Base-by-base conservation (phyloP, 2,888 invertebrate genomes). In the Adela reaumurella region DNA sequence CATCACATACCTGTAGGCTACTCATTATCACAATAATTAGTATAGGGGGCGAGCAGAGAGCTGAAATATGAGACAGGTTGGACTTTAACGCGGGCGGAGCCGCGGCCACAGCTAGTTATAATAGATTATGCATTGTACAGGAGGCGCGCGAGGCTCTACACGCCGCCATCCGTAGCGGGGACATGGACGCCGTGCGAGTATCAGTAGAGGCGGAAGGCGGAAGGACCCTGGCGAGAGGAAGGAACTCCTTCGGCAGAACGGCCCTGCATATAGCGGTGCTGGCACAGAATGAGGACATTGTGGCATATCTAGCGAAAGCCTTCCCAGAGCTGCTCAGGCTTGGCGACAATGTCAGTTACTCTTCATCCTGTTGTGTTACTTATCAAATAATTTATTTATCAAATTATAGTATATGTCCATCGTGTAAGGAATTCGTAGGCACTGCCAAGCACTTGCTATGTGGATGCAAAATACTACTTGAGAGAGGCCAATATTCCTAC, bases 251-350 rank as follows among this genome's bases (percentile, higher is more conserved):
- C 64, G 89, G 92, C 5, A 82, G 93, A 51, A 89, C 88, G 49
- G 83, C 93, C 0, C 74, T 97, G 17, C 97, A 97, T 63, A 85
- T 94, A 47, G 94, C 94, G 0, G 90, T 95, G 14, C 72, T 96
- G 11, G 87, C 88, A 50, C 91, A 94, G 59, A 86, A 90, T 49
- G 88, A 89, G 55, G 89, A 92, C 50, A 83, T 94, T 19, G 91
- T 92, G 0, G 86, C 88, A 52, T 88, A 86, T 60, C 74, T 97
- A 49, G 88, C 88, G 0, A 83, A 84, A 52, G 80, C 81, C 28
- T 90, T 85, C 63, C 87, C 90, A 0, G 88, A 90, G 55, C 83
- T 90, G 0, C 67, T 94, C 29, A 82, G 85, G 50, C 78, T 89
- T 50, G 90, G 92, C 14, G 95, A 95, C 66, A 94, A 94, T 68